phyloP scores from a whole-genome alignment of 2,888 invertebrate species.

The Perizoma affinitatum region DNA sequence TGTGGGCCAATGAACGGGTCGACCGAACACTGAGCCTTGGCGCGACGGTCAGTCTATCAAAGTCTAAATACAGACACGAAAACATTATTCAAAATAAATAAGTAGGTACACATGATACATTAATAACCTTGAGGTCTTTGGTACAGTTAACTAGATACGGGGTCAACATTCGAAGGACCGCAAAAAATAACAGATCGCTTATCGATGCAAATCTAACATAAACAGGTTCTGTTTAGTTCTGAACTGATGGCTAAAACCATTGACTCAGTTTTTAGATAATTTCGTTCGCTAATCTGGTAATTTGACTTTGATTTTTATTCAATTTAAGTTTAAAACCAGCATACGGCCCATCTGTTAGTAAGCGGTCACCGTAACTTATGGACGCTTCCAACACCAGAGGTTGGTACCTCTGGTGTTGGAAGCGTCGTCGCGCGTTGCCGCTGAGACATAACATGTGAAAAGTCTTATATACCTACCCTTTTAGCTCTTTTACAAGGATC shows the following conservation, averaged over 20 bases:
- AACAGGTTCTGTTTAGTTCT: constrained; percentile 10
- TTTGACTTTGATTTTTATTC: too few relatives aligned
- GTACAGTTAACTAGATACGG: constrained; percentile 36
- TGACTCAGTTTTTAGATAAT: constrained; percentile 15
- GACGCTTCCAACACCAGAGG: too few relatives aligned
- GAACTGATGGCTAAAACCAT: constrained; percentile 13
- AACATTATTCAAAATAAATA: constrained; percentile 29
- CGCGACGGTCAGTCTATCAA: constrained; percentile 2
- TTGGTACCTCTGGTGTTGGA: too few relatives aligned
- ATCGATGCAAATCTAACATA: constrained; percentile 27
- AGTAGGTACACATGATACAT: background rate
- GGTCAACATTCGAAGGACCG: constrained; percentile 35
- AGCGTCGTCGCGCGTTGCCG: too few relatives aligned
- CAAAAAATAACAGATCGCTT: constrained; percentile 34
- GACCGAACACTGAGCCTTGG: background rate
- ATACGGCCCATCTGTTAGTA: too few relatives aligned
- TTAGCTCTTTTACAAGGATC: too few relatives aligned
- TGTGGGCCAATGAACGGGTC: too few relatives aligned
- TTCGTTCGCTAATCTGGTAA: constrained; percentile 9
- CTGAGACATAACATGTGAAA: too few relatives aligned
- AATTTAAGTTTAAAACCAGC: too few relatives aligned
- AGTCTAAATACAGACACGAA: constrained; percentile 1
- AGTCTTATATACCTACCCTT: too few relatives aligned
- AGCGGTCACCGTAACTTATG: too few relatives aligned
- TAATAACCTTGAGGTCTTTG: constrained; percentile 34